Conservation (phyloP, 2,888 invertebrate genomes). For the Cerastis leucographa region DNA sequence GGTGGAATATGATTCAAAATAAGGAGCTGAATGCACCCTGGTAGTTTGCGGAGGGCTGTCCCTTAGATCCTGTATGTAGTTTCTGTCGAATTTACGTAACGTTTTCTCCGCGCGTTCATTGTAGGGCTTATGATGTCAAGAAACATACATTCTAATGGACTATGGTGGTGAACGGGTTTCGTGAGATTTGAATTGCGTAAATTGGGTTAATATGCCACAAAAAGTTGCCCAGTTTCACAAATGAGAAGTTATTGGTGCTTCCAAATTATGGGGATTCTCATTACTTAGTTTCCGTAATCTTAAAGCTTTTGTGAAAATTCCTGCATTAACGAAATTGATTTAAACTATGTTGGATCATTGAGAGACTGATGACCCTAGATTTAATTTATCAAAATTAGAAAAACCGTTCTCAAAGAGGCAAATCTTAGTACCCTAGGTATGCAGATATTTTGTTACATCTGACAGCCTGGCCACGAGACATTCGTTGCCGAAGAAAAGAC, state of each 20-base stretch:
- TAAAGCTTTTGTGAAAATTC: not conserved
- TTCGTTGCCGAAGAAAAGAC: not conserved
- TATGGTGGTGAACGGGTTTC: not conserved
- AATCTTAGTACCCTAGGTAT: not conserved
- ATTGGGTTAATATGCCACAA: not conserved
- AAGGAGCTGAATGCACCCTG: too few relatives aligned
- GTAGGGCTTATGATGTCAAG: not conserved
- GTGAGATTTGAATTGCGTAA: not conserved
- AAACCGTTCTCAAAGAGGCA: not conserved
- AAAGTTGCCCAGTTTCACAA: not conserved
- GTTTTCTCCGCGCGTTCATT: not conserved
- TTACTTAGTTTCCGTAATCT: not conserved
- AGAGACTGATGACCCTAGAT: not conserved
- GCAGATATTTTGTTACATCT: not conserved
- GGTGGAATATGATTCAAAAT: too few relatives aligned
- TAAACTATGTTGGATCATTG: not conserved
- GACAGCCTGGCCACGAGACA: not conserved
- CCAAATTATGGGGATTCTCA: not conserved
- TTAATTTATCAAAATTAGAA: not conserved
- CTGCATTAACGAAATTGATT: not conserved
- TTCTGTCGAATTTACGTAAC: not conserved
- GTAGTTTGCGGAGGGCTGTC: too few relatives aligned
- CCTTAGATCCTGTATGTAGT: too few relatives aligned
- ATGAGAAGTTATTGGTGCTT: not conserved
- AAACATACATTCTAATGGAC: not conserved